Conservation (phyloP, 2,888 invertebrate species). For the Acleris laterana region DNA sequence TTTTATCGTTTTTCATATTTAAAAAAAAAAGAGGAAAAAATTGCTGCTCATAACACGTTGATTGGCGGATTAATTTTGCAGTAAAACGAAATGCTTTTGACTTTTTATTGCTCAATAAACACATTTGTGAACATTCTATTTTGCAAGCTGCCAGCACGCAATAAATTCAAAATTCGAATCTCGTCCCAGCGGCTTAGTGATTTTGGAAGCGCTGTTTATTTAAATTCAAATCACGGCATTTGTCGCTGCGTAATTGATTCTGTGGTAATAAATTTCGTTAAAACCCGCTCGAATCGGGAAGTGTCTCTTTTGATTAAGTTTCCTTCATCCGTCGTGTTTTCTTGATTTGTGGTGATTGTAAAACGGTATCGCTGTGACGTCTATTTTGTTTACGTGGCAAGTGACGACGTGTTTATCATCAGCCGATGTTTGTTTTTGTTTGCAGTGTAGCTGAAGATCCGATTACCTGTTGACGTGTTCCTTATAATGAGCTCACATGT, state of each 20-base stretch:
- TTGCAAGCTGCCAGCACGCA: conserved; percentile 25
- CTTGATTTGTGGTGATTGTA: conserved; percentile 8
- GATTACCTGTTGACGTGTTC: conserved; percentile 12
- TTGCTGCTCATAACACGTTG: not conserved
- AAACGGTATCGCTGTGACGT: conserved; percentile 14
- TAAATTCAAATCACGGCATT: conserved; percentile 30
- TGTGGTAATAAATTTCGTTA: conserved; percentile 32
- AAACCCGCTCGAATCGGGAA: conserved; percentile 6
- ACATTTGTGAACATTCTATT: conserved; percentile 23
- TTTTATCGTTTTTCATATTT: not conserved
- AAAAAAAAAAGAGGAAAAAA: not conserved
- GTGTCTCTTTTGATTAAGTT: conserved; percentile 12
- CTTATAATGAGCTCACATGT: too few relatives aligned
- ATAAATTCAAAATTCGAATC: conserved; percentile 32
- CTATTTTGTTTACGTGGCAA: conserved; percentile 1
- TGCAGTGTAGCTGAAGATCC: not conserved
- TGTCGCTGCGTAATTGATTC: conserved; percentile 29
- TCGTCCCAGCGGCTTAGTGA: conserved; percentile 16
- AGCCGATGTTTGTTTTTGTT: conserved; percentile 17
- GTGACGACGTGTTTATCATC: conserved; percentile 17
- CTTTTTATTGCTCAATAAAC: conserved; percentile 12
- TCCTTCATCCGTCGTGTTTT: not conserved
- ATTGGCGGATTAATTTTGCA: not conserved
- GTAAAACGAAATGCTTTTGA: conserved; percentile 6
- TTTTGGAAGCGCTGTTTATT: conserved; percentile 31